Evolutionary conservation across 2,888 invertebrate species (phyloP).

Genomic region (Nomada lathburiana): DNA sequence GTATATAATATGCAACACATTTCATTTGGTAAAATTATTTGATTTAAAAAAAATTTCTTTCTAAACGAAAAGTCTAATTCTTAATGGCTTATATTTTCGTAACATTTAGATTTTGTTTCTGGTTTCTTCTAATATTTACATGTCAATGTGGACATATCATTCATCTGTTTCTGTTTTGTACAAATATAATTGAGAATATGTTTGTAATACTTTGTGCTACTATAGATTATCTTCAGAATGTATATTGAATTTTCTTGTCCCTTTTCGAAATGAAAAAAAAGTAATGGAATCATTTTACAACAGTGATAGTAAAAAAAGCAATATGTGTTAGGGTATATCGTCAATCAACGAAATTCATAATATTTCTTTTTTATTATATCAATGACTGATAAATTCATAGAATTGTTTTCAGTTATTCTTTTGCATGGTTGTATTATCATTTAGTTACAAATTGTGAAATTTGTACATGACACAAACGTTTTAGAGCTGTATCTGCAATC

Average conservation of each 20-base stretch:
- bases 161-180: constrained; percentile 7
- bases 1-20: neutral
- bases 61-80: neutral
- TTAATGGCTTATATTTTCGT: neutral
- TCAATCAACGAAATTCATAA: neutral
- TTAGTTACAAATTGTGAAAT: constrained; percentile 16
- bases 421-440: constrained; percentile 15
- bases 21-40: constrained; percentile 5
- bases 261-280: constrained; percentile 3
- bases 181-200: constrained; percentile 44
- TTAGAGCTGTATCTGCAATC: constrained; percentile 23
- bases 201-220: constrained; percentile 62
- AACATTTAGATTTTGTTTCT: neutral
- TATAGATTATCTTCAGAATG: constrained; percentile 31
- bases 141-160: neutral
- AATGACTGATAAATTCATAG: constrained; percentile 19
- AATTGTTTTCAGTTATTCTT: constrained; percentile 20
- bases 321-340: neutral
- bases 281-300: constrained; percentile 16
- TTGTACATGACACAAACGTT: constrained; percentile 18
- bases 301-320: neutral
- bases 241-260: constrained; percentile 23
- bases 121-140: neutral
- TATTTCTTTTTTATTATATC: constrained; percentile 15
- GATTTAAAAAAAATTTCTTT: neutral